These are phyloP conservation scores for Macrosteles quadrilineatus DNA, from an alignment of 1,140 invertebrate species.

Conservation along the genomic window DNA sequence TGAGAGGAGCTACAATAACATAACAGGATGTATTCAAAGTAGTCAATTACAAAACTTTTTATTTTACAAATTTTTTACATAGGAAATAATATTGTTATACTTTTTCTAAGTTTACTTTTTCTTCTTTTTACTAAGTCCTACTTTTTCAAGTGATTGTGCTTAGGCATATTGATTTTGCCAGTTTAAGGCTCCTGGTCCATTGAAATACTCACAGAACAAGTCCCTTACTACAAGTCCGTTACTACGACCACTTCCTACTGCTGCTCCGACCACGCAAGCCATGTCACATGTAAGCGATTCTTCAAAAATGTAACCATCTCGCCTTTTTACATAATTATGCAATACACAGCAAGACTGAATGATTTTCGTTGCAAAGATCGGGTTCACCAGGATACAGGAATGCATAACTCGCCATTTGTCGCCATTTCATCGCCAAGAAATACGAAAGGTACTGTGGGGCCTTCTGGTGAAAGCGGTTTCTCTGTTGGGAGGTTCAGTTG, in stretches of 20 bases:
- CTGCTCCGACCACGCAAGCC: no score
- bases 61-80: no score
- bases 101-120: no score
- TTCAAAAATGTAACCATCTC: slow-evolving; percentile 13
- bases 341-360: neutral
- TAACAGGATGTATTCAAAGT: neutral
- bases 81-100: no score
- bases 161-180: no score
- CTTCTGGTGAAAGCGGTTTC: neutral
- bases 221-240: no score
- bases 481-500: neutral
- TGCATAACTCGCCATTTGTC: slow-evolving; percentile 47
- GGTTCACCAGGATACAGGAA: slow-evolving; percentile 30
- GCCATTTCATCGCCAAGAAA: slow-evolving; percentile 44
- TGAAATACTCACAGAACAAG: no score
- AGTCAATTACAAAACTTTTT: neutral
- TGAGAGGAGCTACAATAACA: neutral
- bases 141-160: no score
- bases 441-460: slow-evolving; percentile 2
- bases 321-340: neutral
- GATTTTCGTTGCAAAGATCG: neutral
- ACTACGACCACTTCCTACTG: no score
- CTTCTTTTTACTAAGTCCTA: no score
- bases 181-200: no score
- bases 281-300: no score